phyloP scores from a whole-genome alignment of 2,113 vertebrate genomes.

The Salvator merianae region DNA sequence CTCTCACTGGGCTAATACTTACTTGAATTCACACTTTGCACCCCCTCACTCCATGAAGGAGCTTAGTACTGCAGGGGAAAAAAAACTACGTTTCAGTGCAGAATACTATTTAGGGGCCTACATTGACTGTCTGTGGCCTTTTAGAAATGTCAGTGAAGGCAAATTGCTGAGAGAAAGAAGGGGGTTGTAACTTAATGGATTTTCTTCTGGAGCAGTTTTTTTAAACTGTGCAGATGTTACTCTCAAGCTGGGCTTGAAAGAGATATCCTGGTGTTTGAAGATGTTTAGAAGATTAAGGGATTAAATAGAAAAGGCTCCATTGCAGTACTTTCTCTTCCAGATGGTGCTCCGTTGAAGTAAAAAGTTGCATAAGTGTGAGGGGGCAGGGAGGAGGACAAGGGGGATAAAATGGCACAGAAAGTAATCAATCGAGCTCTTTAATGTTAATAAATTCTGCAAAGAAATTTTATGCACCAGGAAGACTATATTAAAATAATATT shows the following conservation, averaged over 20 bases:
- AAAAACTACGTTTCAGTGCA: constrained; percentile 12
- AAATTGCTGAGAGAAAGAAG: constrained; percentile 25
- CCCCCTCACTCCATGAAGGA: constrained; percentile 14
- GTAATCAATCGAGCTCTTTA: constrained; percentile 32
- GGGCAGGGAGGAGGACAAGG: neutral
- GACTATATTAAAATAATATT: neutral
- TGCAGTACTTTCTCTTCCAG: constrained; percentile 67
- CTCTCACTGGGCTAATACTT: neutral
- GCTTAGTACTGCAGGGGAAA: neutral
- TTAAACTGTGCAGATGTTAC: constrained; percentile 67
- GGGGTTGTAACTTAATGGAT: constrained; percentile 37
- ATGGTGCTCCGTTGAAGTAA: constrained; percentile 57
- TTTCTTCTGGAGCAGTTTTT: constrained; percentile 38
- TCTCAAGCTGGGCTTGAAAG: constrained; percentile 65
- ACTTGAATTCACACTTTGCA: neutral
- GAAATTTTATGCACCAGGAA: neutral
- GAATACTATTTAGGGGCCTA: constrained; percentile 24
- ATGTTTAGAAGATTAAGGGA: constrained; percentile 76
- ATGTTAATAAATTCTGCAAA: constrained; percentile 31
- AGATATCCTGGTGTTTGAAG: constrained; percentile 67
- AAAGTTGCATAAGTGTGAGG: constrained; percentile 40
- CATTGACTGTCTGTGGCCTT: constrained; percentile 16
- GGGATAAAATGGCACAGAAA: neutral
- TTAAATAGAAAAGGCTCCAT: constrained; percentile 64
- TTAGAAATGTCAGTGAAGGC: constrained; percentile 49